Conservation (phyloP, 2,888 invertebrate genomes). For the Netelia fuscicornis region DNA sequence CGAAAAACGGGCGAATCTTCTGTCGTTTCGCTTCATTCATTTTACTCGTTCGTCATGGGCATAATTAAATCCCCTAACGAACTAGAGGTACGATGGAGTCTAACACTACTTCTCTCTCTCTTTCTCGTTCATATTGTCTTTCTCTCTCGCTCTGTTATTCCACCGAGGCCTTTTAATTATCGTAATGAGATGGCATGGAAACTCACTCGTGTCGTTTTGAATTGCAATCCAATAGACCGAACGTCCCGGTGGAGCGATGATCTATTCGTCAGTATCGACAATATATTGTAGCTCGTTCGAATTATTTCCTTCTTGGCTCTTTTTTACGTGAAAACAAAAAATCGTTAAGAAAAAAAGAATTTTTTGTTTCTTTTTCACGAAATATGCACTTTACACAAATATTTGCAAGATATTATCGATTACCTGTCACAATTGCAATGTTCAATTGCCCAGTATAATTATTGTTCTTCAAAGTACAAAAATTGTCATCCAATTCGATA, state of each 20-base stretch:
- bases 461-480: too few species aligned
- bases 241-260: background rate
- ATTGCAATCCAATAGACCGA: constrained; percentile 35
- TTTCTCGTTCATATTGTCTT: background rate
- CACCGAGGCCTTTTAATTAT: constrained; percentile 51
- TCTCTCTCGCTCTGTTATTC: background rate
- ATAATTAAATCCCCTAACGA: constrained; percentile 54
- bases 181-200: constrained; percentile 42
- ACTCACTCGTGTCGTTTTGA: background rate
- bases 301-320: background rate
- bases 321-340: background rate
- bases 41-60: constrained; percentile 34
- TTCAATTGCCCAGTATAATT: too few species aligned
- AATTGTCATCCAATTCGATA: too few species aligned
- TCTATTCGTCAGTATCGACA: constrained; percentile 19
- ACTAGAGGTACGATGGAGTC: constrained; percentile 8
- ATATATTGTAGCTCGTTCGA: background rate
- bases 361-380: background rate
- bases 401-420: too few species aligned
- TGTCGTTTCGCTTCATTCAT: constrained; percentile 17
- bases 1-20: background rate
- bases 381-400: too few species aligned
- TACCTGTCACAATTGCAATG: too few species aligned
- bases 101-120: background rate
- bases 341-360: background rate